phyloP scores from a whole-genome alignment of 1,140 invertebrate species.

The Neodiprion pinetum region DNA sequence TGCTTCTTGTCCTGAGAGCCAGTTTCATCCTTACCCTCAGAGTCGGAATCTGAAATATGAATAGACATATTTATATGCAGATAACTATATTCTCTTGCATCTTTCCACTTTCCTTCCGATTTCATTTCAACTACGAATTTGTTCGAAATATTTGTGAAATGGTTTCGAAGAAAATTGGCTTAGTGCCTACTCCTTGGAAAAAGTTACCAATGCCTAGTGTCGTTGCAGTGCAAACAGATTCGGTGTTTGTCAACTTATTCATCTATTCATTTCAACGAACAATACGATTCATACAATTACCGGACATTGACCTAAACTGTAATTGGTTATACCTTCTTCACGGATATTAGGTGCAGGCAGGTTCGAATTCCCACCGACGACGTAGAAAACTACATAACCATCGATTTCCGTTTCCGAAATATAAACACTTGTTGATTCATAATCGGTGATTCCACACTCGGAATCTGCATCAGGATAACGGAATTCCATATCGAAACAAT shows the following conservation, averaged over 20 bases:
- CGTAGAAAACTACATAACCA: constrained; percentile 60
- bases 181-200: too few relatives aligned
- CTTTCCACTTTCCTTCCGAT: too few relatives aligned
- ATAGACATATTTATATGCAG: constrained; percentile 12
- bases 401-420: constrained; percentile 52
- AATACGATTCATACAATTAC: constrained; percentile 10
- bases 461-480: constrained; percentile 16
- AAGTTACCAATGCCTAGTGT: neutral
- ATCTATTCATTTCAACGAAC: constrained; percentile 12
- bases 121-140: constrained; percentile 6
- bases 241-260: constrained; percentile 21
- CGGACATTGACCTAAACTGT: too few relatives aligned
- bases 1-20: constrained; percentile 59
- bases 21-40: constrained; percentile 61
- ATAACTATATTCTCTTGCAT: too few relatives aligned
- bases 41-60: constrained; percentile 59
- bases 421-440: constrained; percentile 46
- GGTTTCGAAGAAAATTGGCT: too few relatives aligned
- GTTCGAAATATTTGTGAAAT: constrained; percentile 11
- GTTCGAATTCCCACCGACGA: constrained; percentile 32
- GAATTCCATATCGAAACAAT: neutral
- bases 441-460: constrained; percentile 42
- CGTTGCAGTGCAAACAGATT: neutral
- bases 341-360: neutral
- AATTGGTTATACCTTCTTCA: too few relatives aligned